Evolutionary conservation across 2,888 invertebrate species (phyloP).

Genomic region (Trisateles emortualis): DNA sequence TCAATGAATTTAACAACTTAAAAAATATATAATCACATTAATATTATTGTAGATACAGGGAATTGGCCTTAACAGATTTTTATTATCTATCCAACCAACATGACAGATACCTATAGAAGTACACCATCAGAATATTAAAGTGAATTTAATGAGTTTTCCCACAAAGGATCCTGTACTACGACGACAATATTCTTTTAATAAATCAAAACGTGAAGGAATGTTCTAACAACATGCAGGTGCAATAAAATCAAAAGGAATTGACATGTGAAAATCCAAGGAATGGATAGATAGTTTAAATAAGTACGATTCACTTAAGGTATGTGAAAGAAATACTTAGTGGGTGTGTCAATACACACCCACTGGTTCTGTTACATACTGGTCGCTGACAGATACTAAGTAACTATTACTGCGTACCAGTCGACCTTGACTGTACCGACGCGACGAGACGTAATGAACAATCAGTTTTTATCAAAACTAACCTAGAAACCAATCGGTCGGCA

Average conservation of each 20-base stretch:
- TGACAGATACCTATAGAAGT: neutral
- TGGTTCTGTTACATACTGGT: neutral
- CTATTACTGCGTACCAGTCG: conserved; percentile 5
- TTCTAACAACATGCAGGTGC: neutral
- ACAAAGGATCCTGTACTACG: conserved; percentile 11
- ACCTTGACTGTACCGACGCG: conserved; percentile 13
- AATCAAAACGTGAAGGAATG: conserved; percentile 13
- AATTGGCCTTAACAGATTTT: no score
- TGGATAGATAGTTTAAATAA: neutral
- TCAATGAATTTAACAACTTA: no score
- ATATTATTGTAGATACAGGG: no score
- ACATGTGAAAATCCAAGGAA: neutral
- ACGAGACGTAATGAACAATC: conserved; percentile 7
- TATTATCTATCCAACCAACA: neutral
- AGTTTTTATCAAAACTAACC: neutral
- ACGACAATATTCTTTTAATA: conserved; percentile 13
- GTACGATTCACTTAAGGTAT: neutral
- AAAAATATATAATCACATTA: no score
- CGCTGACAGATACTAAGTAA: neutral
- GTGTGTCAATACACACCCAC: conserved; percentile 26
- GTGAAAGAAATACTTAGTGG: conserved; percentile 5
- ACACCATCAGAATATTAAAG: neutral
- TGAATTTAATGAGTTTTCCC: neutral
- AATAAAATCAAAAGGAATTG: neutral
- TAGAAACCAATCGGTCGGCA: neutral